phyloP scores from a whole-genome alignment of 2,888 invertebrate species.

The Macaria notata region DNA sequence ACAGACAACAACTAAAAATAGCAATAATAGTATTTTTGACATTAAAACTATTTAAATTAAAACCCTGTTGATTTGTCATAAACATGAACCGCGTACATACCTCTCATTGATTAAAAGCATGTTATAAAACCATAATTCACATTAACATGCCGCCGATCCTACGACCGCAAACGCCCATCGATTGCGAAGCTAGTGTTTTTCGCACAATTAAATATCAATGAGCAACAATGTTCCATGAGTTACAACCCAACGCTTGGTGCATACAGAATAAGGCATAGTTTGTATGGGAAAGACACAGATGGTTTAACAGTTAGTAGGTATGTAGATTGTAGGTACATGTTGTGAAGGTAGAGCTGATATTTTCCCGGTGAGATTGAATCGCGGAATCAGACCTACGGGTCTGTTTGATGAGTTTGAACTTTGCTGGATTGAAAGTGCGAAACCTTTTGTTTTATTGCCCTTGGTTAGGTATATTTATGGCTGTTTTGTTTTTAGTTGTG shows the following conservation, averaged over 20 bases:
- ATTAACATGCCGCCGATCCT: slow-evolving; percentile 18
- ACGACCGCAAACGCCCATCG: slow-evolving; percentile 19
- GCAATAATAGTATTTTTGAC: too few relatives aligned
- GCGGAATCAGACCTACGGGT: slow-evolving; percentile 59
- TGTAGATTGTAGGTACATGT: background rate
- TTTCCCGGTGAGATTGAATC: slow-evolving; percentile 56
- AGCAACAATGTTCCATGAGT: slow-evolving; percentile 61
- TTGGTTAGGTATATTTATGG: too few relatives aligned
- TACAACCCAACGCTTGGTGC: slow-evolving; percentile 37
- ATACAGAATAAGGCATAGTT: slow-evolving; percentile 8
- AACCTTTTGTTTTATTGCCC: slow-evolving; percentile 12
- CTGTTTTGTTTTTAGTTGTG: too few relatives aligned
- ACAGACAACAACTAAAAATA: too few relatives aligned
- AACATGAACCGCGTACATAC: background rate
- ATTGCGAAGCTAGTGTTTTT: slow-evolving; percentile 41
- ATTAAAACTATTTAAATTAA: too few relatives aligned
- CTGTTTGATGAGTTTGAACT: slow-evolving; percentile 44
- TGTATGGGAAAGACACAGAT: slow-evolving; percentile 1
- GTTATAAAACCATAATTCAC: slow-evolving; percentile 24
- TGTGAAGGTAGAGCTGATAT: slow-evolving; percentile 16
- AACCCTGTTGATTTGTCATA: too few relatives aligned
- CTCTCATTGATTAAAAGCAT: slow-evolving; percentile 18
- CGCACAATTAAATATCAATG: slow-evolving; percentile 72
- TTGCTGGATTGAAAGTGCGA: slow-evolving; percentile 17
- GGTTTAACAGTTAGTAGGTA: background rate